Conservation (phyloP, 2,797 vertebrate species). For the Danio jaintianensis region DNA sequence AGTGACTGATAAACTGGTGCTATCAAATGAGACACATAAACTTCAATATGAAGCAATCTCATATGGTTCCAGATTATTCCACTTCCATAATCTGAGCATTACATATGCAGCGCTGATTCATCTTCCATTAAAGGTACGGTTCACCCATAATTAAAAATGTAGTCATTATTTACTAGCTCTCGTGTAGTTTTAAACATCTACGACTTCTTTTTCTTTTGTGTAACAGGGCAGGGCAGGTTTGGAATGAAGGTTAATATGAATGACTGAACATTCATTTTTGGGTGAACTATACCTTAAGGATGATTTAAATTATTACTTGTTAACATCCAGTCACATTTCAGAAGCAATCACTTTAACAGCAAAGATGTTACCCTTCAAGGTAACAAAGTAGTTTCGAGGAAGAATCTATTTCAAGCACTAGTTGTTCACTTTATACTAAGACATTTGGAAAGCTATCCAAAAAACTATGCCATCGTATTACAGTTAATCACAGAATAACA, state of each 20-base stretch:
- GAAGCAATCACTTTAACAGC: not conserved
- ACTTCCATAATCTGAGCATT: conserved; percentile 44
- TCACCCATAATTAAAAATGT: not conserved
- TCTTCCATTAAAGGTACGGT: not conserved
- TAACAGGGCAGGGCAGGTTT: not conserved
- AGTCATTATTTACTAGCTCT: conserved; percentile 7
- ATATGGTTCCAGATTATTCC: conserved; percentile 52
- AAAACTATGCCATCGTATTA: conserved; percentile 29
- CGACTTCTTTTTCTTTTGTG: not conserved
- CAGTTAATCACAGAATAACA: conserved; percentile 38
- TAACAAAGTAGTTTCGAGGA: conserved; percentile 19
- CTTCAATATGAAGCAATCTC: conserved; percentile 68
- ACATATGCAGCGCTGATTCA: conserved; percentile 43
- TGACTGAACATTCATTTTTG: not conserved
- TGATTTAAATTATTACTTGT: conserved; percentile 1
- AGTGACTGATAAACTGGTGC: conserved; percentile 48
- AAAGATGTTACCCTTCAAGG: conserved; percentile 14
- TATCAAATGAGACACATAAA: conserved; percentile 46
- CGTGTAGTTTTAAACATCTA: not conserved
- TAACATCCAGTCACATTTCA: not conserved
- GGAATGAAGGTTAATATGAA: not conserved
- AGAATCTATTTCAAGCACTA: conserved; percentile 33
- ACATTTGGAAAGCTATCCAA: conserved; percentile 7
- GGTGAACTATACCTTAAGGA: not conserved
- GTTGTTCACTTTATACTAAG: conserved; percentile 29